A percentile compares a stretch with the other conserved stretches of the same genome.
Evolutionary conservation across 2,113 vertebrate genomes (phyloP).

Genomic region (Bujurquina vittata): DNA sequence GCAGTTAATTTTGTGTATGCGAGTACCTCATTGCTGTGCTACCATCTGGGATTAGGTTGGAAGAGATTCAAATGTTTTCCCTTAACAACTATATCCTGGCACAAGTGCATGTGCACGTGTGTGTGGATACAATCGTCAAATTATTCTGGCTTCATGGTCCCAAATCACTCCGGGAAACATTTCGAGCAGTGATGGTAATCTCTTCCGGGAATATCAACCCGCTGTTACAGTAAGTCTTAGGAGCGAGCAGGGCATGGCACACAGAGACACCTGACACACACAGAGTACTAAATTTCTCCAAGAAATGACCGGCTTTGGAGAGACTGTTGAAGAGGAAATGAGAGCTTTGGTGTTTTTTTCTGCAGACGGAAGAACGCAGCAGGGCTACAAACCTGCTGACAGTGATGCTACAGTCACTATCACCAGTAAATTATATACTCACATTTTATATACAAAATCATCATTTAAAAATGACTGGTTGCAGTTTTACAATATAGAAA

Average conservation of each 20-base stretch:
- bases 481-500: background rate
- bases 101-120: background rate
- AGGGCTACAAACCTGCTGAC: background rate
- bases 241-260: background rate
- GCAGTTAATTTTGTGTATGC: constrained; percentile 16
- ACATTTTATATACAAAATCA: background rate
- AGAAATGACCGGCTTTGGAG: constrained; percentile 13
- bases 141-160: constrained; percentile 29
- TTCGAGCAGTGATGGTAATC: constrained; percentile 61
- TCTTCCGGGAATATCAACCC: constrained; percentile 52
- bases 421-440: background rate
- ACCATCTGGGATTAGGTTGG: constrained; percentile 36
- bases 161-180: constrained; percentile 68
- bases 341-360: constrained; percentile 33
- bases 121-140: constrained; percentile 32
- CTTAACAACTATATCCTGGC: constrained; percentile 20
- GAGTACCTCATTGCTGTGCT: background rate
- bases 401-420: background rate
- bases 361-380: background rate
- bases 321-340: constrained; percentile 41
- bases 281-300: background rate
- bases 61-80: constrained; percentile 47
- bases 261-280: background rate
- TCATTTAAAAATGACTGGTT: background rate
- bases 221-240: constrained; percentile 55